A percentile compares a stretch with the other conserved stretches of the same genome.
Evolutionary conservation across 2,113 vertebrate genomes (phyloP).

Genomic region (Sapayoa aenigma): DNA sequence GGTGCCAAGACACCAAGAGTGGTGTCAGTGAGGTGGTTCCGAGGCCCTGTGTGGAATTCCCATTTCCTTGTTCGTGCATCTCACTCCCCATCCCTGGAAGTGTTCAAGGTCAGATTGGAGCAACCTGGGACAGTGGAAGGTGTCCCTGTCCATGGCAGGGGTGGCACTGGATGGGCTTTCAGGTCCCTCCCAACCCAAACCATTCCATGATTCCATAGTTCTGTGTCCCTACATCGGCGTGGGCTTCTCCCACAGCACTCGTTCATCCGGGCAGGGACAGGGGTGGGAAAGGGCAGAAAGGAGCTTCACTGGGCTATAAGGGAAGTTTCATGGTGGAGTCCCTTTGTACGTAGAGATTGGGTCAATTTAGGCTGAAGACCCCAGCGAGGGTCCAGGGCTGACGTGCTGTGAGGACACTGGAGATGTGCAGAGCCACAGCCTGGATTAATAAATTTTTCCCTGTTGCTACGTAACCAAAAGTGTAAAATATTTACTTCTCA

Average conservation of each 20-base stretch:
- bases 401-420: neutral
- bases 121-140: neutral
- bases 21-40: neutral
- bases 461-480: neutral
- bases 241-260: neutral
- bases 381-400: neutral
- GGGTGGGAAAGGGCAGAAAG: neutral
- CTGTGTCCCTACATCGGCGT: neutral
- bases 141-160: neutral
- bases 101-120: fast-evolving
- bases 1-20: neutral
- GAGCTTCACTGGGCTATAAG: neutral
- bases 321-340: no score
- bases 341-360: neutral
- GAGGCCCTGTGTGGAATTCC: neutral
- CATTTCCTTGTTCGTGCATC: fast-evolving
- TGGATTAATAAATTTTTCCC: no score
- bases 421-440: neutral
- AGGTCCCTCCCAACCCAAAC: neutral
- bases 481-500: neutral
- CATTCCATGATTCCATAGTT: neutral
- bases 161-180: fast-evolving
- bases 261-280: no score
- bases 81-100: neutral
- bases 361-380: neutral